These are phyloP conservation scores for Quadroppia sp. DNA, from an alignment of 2,888 invertebrate genomes.

Conservation along the genomic window DNA sequence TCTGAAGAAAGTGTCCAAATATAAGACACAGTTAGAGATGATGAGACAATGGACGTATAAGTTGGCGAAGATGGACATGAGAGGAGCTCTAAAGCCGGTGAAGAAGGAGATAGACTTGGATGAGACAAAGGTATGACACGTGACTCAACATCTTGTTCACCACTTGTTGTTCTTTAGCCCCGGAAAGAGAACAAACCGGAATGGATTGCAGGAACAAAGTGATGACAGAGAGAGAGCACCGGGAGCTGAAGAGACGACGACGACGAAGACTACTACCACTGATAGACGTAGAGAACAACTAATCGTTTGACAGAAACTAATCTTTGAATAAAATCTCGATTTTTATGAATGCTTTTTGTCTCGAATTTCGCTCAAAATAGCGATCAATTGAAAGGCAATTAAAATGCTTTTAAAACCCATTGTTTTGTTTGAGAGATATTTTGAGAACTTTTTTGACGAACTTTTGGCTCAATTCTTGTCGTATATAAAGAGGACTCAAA, in stretches of 20 bases:
- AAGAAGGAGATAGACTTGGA: slow-evolving; percentile 35
- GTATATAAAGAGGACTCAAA: too few species aligned
- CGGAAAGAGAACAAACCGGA: slow-evolving; percentile 37
- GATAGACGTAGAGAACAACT: too few species aligned
- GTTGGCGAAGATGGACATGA: slow-evolving; percentile 40
- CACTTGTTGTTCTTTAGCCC: neutral
- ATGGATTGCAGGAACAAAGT: slow-evolving; percentile 29
- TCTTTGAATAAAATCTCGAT: neutral
- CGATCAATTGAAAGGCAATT: too few species aligned
- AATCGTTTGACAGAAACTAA: too few species aligned
- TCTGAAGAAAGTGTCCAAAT: slow-evolving; percentile 41
- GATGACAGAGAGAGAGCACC: neutral
- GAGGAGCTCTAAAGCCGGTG: slow-evolving; percentile 37
- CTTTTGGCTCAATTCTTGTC: too few species aligned
- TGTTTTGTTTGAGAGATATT: too few species aligned
- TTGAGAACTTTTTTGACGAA: too few species aligned
- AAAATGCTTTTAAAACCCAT: too few species aligned
- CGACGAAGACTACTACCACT: neutral
- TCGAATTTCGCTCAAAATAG: neutral
- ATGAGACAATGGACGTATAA: slow-evolving; percentile 41
- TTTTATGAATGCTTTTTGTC: neutral
- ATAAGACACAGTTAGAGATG: slow-evolving; percentile 38
- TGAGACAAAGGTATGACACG: neutral
- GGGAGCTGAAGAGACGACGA: neutral
- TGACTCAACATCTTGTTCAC: too few species aligned